A percentile compares a stretch with the other conserved stretches of the same genome.
Conservation (phyloP, 2,113 vertebrate genomes). For the Cettia cetti region DNA sequence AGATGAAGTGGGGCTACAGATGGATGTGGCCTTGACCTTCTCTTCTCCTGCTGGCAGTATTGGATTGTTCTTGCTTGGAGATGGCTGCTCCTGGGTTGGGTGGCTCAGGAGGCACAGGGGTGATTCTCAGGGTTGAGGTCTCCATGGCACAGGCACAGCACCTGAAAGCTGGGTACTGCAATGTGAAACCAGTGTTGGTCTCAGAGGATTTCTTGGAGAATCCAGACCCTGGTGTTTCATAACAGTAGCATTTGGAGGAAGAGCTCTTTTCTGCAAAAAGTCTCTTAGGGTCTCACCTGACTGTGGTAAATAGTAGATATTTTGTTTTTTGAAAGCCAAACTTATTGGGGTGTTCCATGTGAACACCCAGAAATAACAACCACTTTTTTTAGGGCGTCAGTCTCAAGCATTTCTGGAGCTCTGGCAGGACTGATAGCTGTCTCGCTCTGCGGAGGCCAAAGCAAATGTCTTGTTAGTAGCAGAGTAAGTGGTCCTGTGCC, state of each 20-base stretch:
- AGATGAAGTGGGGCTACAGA: background rate
- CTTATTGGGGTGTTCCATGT: background rate
- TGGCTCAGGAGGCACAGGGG: background rate
- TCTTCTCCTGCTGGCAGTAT: background rate
- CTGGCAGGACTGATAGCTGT: conserved; percentile 2
- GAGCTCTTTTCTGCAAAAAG: background rate
- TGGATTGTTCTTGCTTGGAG: rapidly evolving
- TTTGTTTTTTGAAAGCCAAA: background rate
- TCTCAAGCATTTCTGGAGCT: background rate
- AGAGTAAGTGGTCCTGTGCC: conserved; percentile 49
- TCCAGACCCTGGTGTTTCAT: background rate
- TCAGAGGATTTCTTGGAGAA: background rate
- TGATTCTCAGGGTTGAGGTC: background rate
- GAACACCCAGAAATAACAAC: background rate
- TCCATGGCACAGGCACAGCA: background rate
- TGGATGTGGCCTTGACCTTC: rapidly evolving
- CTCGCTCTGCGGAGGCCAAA: background rate
- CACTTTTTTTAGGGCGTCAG: background rate
- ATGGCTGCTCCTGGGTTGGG: background rate
- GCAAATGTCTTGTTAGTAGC: conserved; percentile 47
- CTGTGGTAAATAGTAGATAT: background rate
- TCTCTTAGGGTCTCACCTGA: background rate
- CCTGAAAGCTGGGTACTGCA: background rate
- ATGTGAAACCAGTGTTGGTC: background rate
- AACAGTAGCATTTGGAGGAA: background rate